A percentile compares a stretch with the other conserved stretches of the same genome.
Evolutionary conservation across 2,113 vertebrate genomes (phyloP).

Genomic region (Pygoscelis antarcticus): DNA sequence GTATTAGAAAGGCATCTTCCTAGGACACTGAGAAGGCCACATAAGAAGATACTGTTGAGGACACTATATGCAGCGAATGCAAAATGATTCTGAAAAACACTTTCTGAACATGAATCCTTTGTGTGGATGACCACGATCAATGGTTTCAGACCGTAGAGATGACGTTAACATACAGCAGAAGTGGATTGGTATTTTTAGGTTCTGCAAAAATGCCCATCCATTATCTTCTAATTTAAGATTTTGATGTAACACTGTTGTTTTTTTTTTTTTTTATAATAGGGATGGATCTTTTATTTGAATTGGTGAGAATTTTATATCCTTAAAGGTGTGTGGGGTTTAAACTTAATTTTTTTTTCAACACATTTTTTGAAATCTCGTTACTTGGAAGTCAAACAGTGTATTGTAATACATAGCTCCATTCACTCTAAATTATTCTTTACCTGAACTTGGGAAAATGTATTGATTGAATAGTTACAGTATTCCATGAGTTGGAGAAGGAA

Average conservation of each 20-base stretch:
- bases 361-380: not conserved
- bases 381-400: not conserved
- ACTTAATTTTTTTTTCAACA: not conserved
- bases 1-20: not conserved
- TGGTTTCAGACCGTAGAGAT: not conserved
- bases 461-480: not conserved
- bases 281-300: not conserved
- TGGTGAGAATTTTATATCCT: not conserved
- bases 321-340: not conserved
- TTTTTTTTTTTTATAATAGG: not conserved
- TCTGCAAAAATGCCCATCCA: not conserved
- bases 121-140: not conserved
- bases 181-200: not conserved
- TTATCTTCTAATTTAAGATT: not conserved
- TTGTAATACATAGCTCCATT: not conserved
- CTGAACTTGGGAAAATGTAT: not conserved
- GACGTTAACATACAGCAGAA: not conserved
- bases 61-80: not conserved
- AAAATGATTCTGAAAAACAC: not conserved
- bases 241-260: not conserved
- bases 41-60: not conserved
- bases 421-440: not conserved
- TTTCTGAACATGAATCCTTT: not conserved
- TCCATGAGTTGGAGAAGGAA: not conserved
- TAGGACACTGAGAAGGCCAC: not conserved